phyloP scores from a whole-genome alignment of 2,888 invertebrate species.

The Mythimna ferrago region DNA sequence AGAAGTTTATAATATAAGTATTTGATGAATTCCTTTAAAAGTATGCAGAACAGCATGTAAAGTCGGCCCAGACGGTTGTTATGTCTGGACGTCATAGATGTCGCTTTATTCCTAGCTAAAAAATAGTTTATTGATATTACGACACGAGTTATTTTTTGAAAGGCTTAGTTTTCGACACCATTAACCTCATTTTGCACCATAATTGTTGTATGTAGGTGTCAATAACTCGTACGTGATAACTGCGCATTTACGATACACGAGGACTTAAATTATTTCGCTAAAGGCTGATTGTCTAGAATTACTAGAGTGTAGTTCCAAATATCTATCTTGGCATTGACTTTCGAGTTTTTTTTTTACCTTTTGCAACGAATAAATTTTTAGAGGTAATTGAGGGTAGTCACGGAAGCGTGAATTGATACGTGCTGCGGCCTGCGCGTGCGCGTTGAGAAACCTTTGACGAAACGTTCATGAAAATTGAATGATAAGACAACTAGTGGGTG shows the following conservation, averaged over 20 bases:
- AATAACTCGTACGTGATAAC: slow-evolving; percentile 47
- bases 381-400: slow-evolving; percentile 77
- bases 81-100: too few relatives aligned
- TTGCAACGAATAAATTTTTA: slow-evolving; percentile 76
- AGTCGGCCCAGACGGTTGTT: too few relatives aligned
- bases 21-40: too few relatives aligned
- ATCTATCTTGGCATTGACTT: slow-evolving; percentile 85
- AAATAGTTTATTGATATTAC: slow-evolving; percentile 10
- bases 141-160: slow-evolving; percentile 38
- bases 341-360: slow-evolving; percentile 68
- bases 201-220: slow-evolving; percentile 48
- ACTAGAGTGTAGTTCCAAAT: slow-evolving; percentile 78
- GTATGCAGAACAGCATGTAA: too few relatives aligned
- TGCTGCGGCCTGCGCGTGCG: slow-evolving; percentile 65
- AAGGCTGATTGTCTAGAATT: slow-evolving; percentile 78
- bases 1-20: too few relatives aligned
- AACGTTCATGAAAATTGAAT: slow-evolving; percentile 45
- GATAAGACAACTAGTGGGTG: slow-evolving; percentile 51
- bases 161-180: slow-evolving; percentile 28
- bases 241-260: slow-evolving; percentile 23
- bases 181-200: slow-evolving; percentile 38
- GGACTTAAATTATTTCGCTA: slow-evolving; percentile 73
- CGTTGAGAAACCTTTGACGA: slow-evolving; percentile 66
- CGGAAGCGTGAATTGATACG: slow-evolving; percentile 81
- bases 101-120: too few relatives aligned